Evolutionary conservation across 2,888 invertebrate genomes (phyloP).

Genomic region (Bombylius major): DNA sequence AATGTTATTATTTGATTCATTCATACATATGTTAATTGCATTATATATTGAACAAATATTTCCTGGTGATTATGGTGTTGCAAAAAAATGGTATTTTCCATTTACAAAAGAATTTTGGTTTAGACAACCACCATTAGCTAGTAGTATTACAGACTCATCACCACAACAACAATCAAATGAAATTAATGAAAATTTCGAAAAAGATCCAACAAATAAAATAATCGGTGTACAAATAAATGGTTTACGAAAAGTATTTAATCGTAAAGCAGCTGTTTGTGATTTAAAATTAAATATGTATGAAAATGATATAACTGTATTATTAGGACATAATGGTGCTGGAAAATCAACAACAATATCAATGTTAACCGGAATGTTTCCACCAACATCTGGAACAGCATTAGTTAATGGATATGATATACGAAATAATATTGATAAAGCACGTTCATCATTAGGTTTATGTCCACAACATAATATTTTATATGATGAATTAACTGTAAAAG

Average conservation of each 20-base stretch:
- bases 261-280: slow-evolving; percentile 45
- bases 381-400: slow-evolving; percentile 50
- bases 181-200: slow-evolving; percentile 30
- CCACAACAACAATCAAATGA: background rate
- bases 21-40: slow-evolving; percentile 58
- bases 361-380: slow-evolving; percentile 62
- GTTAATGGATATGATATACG: slow-evolving; percentile 56
- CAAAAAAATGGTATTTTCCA: slow-evolving; percentile 64
- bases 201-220: slow-evolving; percentile 36
- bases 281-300: slow-evolving; percentile 56
- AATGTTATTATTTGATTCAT: slow-evolving; percentile 53
- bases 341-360: slow-evolving; percentile 87
- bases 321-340: slow-evolving; percentile 61
- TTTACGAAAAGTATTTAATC: slow-evolving; percentile 45
- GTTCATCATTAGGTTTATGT: slow-evolving; percentile 58
- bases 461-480: slow-evolving; percentile 75
- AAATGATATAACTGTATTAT: slow-evolving; percentile 40
- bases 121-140: background rate
- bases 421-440: slow-evolving; percentile 44
- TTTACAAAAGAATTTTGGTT: slow-evolving; percentile 44
- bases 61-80: slow-evolving; percentile 71
- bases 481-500: slow-evolving; percentile 61
- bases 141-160: background rate
- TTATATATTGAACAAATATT: slow-evolving; percentile 70
- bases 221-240: slow-evolving; percentile 41